phyloP scores from a whole-genome alignment of 2,888 invertebrate genomes.

The Caenorhabditis afra region DNA sequence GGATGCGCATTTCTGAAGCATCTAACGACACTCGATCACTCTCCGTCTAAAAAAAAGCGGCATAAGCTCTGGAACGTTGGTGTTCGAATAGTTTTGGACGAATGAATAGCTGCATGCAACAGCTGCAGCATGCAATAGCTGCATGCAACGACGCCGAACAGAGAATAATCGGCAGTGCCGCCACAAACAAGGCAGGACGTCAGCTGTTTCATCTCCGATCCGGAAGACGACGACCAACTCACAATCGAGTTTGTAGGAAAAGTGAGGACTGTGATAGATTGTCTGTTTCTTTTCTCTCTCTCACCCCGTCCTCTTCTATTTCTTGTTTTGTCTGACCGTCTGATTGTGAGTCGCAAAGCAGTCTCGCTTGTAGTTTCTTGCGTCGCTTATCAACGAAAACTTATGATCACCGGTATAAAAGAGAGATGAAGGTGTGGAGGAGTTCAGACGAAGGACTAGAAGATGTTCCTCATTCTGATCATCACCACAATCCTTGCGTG shows the following conservation, averaged over 20 bases:
- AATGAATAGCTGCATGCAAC: no score
- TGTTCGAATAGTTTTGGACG: no score
- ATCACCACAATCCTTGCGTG: not conserved
- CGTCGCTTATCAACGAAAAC: not conserved
- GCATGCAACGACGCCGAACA: no score
- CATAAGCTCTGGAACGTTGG: no score
- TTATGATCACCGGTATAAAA: not conserved
- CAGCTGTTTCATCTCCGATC: no score
- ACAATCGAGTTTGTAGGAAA: conserved; percentile 18
- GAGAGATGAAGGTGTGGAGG: not conserved
- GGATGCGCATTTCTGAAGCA: no score
- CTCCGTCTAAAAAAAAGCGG: no score
- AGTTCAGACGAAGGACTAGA: not conserved
- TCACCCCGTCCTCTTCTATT: not conserved
- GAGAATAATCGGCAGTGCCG: no score
- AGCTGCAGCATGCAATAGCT: no score
- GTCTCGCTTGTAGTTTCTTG: conserved; percentile 2
- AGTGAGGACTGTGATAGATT: not conserved
- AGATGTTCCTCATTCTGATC: not conserved
- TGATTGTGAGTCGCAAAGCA: conserved; percentile 15
- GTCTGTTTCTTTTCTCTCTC: not conserved
- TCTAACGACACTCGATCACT: no score
- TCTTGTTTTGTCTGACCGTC: conserved; percentile 1
- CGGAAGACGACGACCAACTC: not conserved
- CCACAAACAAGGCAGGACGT: no score